Base-by-base conservation (phyloP, 2,113 vertebrate genomes). In the Myrmophylax atrothorax region DNA sequence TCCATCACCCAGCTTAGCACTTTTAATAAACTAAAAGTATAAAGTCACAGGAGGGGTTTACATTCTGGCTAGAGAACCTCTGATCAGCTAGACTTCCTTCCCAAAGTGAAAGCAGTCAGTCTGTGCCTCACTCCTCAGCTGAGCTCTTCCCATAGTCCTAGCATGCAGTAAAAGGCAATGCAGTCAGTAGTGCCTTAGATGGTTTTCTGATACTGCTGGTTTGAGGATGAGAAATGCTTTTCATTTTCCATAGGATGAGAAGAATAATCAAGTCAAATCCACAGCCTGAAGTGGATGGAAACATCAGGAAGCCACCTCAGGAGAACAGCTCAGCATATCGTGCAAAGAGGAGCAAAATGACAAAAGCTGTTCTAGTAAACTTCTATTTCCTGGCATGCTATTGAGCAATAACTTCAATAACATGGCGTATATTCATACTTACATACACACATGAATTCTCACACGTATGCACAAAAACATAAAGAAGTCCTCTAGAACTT, bases 391-490 rank as follows among this genome's bases (percentile, higher is more conserved):
- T 86, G 83, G 79, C 64, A 93, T 4, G 88, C 52, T 86, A 37
- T 94, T 96, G 93, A 94, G 94, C 92, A 96, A 96, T 70, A 81
- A 33, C 52, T 86, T 56, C 68, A 76, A 77, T 64, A 81, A 81
- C 15, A 18, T 14, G 8, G 25, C n/a, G 23, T 29, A 14, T 46
- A 58, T 73, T 75, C 52, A 72, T 40, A 50, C 22, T 82, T 29
- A 44, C 9, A 38, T 7, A 42, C 12, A 76, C n/a, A 37, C 18
- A 74, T 37, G 53, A 40, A 55, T 81, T 74, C 73, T 84, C 58
- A 79, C 20, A 69, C 1, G 0, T 47, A 60, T 12, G 10, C 58
- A 85, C 55, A 60, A 73, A 78, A 69, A 0, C 46, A 66, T 18
- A 31, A 23, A 69, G 50, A 29, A 58, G n/a, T 47, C 55, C 74